phyloP scores from a whole-genome alignment of 2,888 invertebrate species.

The Trisateles emortualis region DNA sequence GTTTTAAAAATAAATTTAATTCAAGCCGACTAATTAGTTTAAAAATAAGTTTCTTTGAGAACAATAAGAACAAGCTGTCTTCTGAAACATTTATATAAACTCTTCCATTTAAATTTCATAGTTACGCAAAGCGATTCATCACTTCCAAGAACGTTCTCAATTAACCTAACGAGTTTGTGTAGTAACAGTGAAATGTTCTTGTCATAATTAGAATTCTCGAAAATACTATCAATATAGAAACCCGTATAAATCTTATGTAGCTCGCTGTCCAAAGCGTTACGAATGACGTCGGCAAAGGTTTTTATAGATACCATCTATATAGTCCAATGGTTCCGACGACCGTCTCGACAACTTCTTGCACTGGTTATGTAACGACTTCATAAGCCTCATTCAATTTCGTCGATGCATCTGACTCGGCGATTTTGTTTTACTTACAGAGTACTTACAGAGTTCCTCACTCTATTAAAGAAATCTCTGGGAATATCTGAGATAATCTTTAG shows the following conservation, averaged over 20 bases:
- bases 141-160: slow-evolving; percentile 52
- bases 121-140: slow-evolving; percentile 48
- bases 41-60: no score
- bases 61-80: slow-evolving; percentile 23
- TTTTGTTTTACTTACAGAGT: slow-evolving; percentile 61
- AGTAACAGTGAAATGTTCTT: slow-evolving; percentile 61
- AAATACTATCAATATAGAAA: slow-evolving; percentile 53
- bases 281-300: slow-evolving; percentile 64
- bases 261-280: slow-evolving; percentile 59
- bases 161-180: slow-evolving; percentile 53
- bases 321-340: slow-evolving; percentile 36
- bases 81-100: slow-evolving; percentile 46
- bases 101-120: slow-evolving; percentile 27
- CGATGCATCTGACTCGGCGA: slow-evolving; percentile 66
- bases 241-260: slow-evolving; percentile 23
- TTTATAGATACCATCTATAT: slow-evolving; percentile 70
- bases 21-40: no score
- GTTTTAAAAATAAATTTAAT: background rate
- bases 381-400: slow-evolving; percentile 71
- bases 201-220: slow-evolving; percentile 64
- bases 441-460: slow-evolving; percentile 42
- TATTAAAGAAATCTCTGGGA: slow-evolving; percentile 35
- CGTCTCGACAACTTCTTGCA: slow-evolving; percentile 53
- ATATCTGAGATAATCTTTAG: slow-evolving; percentile 37
- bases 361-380: slow-evolving; percentile 73